phyloP scores from a whole-genome alignment of 2,113 vertebrate genomes.

The Plectropomus leopardus region DNA sequence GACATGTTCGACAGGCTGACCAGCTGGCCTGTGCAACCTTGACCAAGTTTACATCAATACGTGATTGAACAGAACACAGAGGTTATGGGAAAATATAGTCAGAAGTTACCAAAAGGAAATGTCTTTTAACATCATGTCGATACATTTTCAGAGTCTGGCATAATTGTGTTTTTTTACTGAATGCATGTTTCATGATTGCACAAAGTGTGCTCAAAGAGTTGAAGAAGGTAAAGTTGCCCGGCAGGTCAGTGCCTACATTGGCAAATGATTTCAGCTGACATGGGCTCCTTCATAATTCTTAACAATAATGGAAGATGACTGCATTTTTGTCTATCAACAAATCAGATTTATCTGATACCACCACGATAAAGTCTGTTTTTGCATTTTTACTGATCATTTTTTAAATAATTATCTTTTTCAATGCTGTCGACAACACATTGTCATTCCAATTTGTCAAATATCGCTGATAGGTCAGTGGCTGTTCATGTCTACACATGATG shows the following conservation, averaged over 20 bases:
- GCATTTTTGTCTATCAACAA: not conserved
- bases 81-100: conserved; percentile 81
- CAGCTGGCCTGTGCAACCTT: conserved; percentile 77
- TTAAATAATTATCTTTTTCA: not conserved
- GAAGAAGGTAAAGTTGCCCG: not conserved
- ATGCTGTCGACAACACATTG: no score
- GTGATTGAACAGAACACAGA: conserved; percentile 74
- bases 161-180: conserved; percentile 10
- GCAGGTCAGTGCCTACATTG: not conserved
- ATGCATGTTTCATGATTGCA: not conserved
- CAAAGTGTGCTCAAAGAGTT: not conserved
- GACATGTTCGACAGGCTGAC: conserved; percentile 73
- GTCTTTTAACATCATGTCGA: conserved; percentile 41
- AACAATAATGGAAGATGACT: not conserved
- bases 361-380: not conserved
- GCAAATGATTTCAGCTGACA: not conserved
- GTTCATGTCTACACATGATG: no score
- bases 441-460: no score
- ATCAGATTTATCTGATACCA: not conserved
- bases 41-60: conserved; percentile 78
- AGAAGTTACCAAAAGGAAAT: conserved; percentile 53
- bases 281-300: not conserved
- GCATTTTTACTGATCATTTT: not conserved
- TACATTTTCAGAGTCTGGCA: conserved; percentile 29
- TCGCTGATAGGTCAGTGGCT: no score